These are phyloP conservation scores for Synanthedon andrenaeformis DNA, from an alignment of 2,888 invertebrate species.

Conservation along the genomic window DNA sequence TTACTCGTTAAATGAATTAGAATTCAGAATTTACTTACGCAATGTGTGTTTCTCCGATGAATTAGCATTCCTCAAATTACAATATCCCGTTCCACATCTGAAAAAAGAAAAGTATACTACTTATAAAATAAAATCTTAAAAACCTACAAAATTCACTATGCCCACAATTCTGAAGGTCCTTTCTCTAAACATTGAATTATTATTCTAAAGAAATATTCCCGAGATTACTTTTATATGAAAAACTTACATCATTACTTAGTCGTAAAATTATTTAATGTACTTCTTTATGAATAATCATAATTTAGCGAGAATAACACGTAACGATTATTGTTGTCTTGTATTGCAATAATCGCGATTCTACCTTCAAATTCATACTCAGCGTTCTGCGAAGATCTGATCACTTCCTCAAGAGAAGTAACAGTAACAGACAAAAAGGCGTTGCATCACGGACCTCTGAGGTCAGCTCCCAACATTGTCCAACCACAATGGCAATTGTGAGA, in stretches of 20 bases:
- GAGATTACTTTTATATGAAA: too few relatives aligned
- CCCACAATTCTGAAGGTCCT: neutral
- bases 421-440: slow-evolving; percentile 32
- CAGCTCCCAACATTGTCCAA: slow-evolving; percentile 64
- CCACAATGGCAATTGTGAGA: slow-evolving; percentile 65
- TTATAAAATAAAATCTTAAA: neutral
- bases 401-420: slow-evolving; percentile 17
- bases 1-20: too few relatives aligned
- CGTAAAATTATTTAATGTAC: too few relatives aligned
- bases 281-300: neutral
- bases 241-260: too few relatives aligned
- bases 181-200: too few relatives aligned
- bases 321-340: neutral
- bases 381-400: slow-evolving; percentile 19
- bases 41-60: slow-evolving; percentile 38
- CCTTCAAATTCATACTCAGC: slow-evolving; percentile 14
- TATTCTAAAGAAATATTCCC: too few relatives aligned
- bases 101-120: slow-evolving; percentile 21
- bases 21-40: slow-evolving; percentile 36
- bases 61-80: slow-evolving; percentile 58
- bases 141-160: neutral
- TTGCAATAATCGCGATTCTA: slow-evolving; percentile 3
- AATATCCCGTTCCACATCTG: slow-evolving; percentile 43
- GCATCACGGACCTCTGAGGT: slow-evolving; percentile 52
- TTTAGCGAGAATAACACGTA: neutral